Base-by-base conservation (phyloP, 2,888 invertebrate genomes). In the Nemotelus nigrinus region DNA sequence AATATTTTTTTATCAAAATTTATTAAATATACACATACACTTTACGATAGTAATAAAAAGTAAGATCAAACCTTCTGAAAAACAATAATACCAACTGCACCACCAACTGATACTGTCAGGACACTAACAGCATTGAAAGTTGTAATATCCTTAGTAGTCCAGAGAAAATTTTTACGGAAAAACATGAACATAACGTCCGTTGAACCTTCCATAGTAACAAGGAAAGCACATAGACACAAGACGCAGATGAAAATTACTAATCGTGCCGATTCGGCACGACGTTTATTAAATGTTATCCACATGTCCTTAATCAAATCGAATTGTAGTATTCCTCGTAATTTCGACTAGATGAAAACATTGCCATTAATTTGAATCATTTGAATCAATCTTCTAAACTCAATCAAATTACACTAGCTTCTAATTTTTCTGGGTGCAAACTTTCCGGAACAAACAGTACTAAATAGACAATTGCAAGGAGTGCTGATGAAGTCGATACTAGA, bases 91-190 rank as follows among this genome's bases (percentile, higher is more conserved):
- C 91, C 91, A 10, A 90, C 55, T 78, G 91, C 84, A 0, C 90
- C 88, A 0, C 92, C 93, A 10, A 89, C 57, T 79, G 91, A 89
- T 0, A 88, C 86, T 48, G 90, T 84, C 0, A 90, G 80, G 3
- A 90, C 89, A 74, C 85, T 87, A 0, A 88, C 83, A 2, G 90
- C 90, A n/a, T 89, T 88, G 83, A 88, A 93, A 50, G 88, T 85
- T 0, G 92, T 92, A 81, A 88, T 93, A 48, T 91, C 88, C 72
- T 89, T 86, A 50, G 93, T 86, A 25, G 90, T 88, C 94, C 93
- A 94, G 41, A 90, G 87, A 58, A 94, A 90, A 82, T 91, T 90
- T 58, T 90, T 88, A 79, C 92, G 89, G 4, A 90, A 85, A 82
- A 92, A 94, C 81, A 92, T 82, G 83, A 91, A 93, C 68, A 89